These are phyloP conservation scores for Galeopsomyia nigrocyanea DNA, from an alignment of 2,888 invertebrate species.

Conservation along the genomic window DNA sequence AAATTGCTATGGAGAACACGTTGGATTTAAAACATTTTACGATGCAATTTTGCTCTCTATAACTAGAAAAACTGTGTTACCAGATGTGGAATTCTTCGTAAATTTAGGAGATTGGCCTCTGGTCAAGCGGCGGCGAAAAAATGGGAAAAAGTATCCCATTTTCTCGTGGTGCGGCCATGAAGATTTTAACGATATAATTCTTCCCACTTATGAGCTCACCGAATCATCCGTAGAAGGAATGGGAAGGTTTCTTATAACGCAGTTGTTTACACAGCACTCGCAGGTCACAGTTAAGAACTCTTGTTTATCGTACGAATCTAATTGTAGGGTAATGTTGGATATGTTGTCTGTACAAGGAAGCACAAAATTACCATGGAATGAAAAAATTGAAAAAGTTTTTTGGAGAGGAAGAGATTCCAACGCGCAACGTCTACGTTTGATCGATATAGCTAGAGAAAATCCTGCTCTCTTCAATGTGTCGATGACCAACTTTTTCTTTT, in stretches of 20 bases:
- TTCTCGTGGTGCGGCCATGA: slow-evolving; percentile 97
- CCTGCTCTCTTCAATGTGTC: slow-evolving; percentile 91
- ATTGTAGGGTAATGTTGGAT: slow-evolving; percentile 84
- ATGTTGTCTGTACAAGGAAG: slow-evolving; percentile 92
- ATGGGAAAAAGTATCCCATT: slow-evolving; percentile 78
- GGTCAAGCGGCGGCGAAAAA: slow-evolving; percentile 71
- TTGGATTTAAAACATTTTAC: slow-evolving; percentile 96
- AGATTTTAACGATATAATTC: slow-evolving; percentile 86
- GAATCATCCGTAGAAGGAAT: slow-evolving; percentile 93
- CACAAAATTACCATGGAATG: slow-evolving; percentile 78
- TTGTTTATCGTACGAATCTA: not conserved
- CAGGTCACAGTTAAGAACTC: not conserved
- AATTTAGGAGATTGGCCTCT: slow-evolving; percentile 98
- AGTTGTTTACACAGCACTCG: not conserved
- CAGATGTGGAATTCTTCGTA: slow-evolving; percentile 90
- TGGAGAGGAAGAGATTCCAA: slow-evolving; percentile 95
- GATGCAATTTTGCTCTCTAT: slow-evolving; percentile 89
- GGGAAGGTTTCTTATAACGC: slow-evolving; percentile 77
- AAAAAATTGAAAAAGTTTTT: slow-evolving; percentile 82
- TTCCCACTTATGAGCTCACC: slow-evolving; percentile 96
- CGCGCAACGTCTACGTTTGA: slow-evolving; percentile 84
- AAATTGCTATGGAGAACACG: slow-evolving; percentile 93
- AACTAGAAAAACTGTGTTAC: slow-evolving; percentile 82
- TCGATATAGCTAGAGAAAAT: slow-evolving; percentile 81
- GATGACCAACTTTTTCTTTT: slow-evolving; percentile 97